Evolutionary conservation across 2,888 invertebrate species (phyloP), one percentile per base, ranked within the genome.

Genomic region (Synergus gifuensis): DNA sequence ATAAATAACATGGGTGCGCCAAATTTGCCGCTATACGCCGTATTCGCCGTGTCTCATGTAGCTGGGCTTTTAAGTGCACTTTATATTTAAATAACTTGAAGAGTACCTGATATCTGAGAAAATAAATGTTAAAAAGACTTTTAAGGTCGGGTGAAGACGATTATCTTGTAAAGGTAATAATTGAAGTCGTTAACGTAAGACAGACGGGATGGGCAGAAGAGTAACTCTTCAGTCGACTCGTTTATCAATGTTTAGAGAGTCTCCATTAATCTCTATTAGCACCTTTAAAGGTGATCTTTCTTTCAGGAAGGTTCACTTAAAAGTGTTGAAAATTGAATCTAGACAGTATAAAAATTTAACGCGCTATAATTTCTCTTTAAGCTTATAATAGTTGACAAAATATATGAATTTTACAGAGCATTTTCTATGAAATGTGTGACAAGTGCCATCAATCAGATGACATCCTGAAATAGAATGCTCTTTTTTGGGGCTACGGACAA

Each of bases 231-330:
- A 73, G 49, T 73, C 11, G 54, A 54, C 54, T 73, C 73, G 54
- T 73, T 73, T 73, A 73, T 73, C 73, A 73, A 73, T 73, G 54
- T 73, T 73, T n/a, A 54, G n/a, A 49, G 54, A 69, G 36, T 73
- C 69, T 73, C 28, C 73, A 73, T 73, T 73, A 73, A 73, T 73
- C 54, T 73, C 54, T 73, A 73, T 73, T 73, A 73, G 73, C 49
- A 49, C 49, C 54, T 49, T 73, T 54, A n/a, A 12, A 49, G 54
- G 49, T 28, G n/a, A 5, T 42, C 28, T n/a, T 36, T n/a, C 28
- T 36, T 54, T 73, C 54, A 36, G 9, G 28, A 28, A 44, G 14
- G 5, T 49, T 54, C 28, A 73, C 49, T 73, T 73, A n/a, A 36
- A 73, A 54, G 49, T 54, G 5, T 11, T 36, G 36, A 11, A 73